Conservation (phyloP, 2,797 vertebrate species). For the Octomys mimax region DNA sequence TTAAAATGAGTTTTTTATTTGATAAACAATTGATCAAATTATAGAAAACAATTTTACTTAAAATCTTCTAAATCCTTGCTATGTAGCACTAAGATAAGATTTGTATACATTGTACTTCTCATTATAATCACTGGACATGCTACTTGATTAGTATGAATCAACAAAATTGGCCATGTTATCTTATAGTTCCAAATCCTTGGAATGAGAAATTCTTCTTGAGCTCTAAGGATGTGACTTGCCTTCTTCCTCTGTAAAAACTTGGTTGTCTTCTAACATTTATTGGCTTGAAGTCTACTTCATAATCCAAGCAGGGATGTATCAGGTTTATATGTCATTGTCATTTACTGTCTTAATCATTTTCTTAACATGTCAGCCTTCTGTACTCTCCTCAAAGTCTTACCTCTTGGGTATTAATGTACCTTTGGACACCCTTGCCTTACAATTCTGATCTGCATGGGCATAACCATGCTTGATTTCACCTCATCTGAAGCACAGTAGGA, state of each 20-base stretch:
- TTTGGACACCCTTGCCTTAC: not conserved
- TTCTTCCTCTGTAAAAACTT: not conserved
- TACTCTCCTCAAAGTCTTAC: not conserved
- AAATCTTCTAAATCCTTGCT: not conserved
- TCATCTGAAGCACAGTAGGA: not conserved
- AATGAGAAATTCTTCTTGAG: not conserved
- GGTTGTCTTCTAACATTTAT: not conserved
- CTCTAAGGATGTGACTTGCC: not conserved
- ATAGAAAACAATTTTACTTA: not conserved
- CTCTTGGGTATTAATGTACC: not conserved
- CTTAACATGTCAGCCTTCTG: not conserved
- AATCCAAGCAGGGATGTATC: fast-evolving
- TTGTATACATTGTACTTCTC: not conserved
- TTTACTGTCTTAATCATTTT: not conserved
- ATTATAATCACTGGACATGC: not conserved
- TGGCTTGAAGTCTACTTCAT: not conserved
- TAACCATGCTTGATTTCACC: not conserved
- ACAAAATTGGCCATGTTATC: not conserved
- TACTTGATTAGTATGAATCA: not conserved
- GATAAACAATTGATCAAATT: not conserved
- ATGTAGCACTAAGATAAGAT: not conserved
- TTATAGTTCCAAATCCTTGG: not conserved
- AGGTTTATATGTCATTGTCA: not conserved
- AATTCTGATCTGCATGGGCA: not conserved
- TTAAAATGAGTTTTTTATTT: not conserved